Evolutionary conservation across 37 sponge, comb jelly and placozoan species (phyloP).

Genomic region (Aphrocallistes beatrix): DNA sequence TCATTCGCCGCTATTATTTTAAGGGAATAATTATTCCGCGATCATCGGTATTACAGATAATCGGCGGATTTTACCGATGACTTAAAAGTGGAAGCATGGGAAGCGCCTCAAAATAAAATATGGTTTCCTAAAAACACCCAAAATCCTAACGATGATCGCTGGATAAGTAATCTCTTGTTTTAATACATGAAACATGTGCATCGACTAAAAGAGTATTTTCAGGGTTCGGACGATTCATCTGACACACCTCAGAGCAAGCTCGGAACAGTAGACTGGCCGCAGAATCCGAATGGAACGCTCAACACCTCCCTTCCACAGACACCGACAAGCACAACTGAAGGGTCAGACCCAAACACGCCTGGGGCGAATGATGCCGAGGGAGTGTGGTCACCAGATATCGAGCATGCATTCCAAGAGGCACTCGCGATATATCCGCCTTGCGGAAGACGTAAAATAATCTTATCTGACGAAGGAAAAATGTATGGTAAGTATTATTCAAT

Average conservation of each 20-base stretch:
- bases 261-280: neutral
- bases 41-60: too few species aligned
- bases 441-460: slow-evolving; percentile 90
- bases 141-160: too few species aligned
- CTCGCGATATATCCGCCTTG: slow-evolving; percentile 96
- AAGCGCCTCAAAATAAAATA: too few species aligned
- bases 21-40: too few species aligned
- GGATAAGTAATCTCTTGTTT: too few species aligned
- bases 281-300: neutral
- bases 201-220: too few species aligned
- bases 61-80: too few species aligned
- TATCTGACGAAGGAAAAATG: slow-evolving; percentile 99
- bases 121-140: too few species aligned
- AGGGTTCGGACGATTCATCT: neutral
- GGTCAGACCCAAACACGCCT: slow-evolving; percentile 5
- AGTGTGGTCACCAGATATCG: slow-evolving; percentile 96
- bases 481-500: slow-evolving; percentile 68
- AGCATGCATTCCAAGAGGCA: slow-evolving; percentile 98
- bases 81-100: too few species aligned
- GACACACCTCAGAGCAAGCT: slow-evolving; percentile 3
- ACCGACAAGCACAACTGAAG: slow-evolving; percentile 1
- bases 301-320: slow-evolving; percentile 17
- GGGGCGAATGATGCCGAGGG: slow-evolving; percentile 45
- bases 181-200: too few species aligned
- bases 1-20: too few species aligned